Evolutionary conservation across 2,797 vertebrate genomes (phyloP).

Genomic region (Pseudochirops cupreus): DNA sequence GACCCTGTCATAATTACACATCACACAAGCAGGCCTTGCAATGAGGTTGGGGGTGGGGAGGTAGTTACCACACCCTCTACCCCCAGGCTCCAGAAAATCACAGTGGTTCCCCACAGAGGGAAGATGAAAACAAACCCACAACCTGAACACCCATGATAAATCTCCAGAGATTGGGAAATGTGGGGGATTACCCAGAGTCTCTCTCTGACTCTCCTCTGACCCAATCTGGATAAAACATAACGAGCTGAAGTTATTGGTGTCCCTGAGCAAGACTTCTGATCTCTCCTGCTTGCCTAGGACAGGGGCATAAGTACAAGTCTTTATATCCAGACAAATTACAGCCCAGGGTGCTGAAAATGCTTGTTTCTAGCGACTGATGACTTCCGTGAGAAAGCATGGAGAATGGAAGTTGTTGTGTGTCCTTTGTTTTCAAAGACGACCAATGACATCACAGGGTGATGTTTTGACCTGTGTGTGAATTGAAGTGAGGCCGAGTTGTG

Average conservation of each 20-base stretch:
- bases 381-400: neutral
- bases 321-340: neutral
- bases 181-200: neutral
- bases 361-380: neutral
- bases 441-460: neutral
- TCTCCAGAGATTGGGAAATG: neutral
- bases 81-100: conserved; percentile 1
- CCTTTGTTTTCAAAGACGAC: neutral
- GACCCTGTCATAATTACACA: conserved; percentile 7
- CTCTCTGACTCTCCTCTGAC: neutral
- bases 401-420: neutral
- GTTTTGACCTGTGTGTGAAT: too few relatives aligned
- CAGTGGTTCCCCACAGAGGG: neutral
- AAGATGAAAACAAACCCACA: conserved; percentile 11
- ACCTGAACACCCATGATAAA: neutral
- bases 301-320: neutral
- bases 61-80: neutral
- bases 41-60: neutral
- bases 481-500: neutral
- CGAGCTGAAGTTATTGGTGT: neutral
- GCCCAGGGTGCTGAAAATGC: neutral
- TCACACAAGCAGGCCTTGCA: neutral
- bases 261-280: neutral
- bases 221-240: neutral
- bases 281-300: neutral